Base-by-base conservation (phyloP, 92 coral and sea anemone genomes). In the Siderastrea radians region DNA sequence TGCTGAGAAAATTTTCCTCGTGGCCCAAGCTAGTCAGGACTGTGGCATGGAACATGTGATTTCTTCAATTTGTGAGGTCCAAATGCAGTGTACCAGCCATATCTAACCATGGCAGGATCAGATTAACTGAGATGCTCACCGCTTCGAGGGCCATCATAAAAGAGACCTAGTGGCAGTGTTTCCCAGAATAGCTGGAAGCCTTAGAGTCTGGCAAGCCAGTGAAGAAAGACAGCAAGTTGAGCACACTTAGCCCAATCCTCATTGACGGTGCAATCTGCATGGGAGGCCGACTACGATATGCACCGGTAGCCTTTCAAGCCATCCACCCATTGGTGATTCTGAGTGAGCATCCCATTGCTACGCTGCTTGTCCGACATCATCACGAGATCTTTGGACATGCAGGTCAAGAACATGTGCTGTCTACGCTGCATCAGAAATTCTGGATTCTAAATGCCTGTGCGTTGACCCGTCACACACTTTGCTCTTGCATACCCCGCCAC, bases 11-110 rank as follows among this genome's bases (percentile, higher is more conserved):
- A 38, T 83, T 77, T 15, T 89, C 92, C 9, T 82, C 88, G 6
- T 75, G 92, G 92, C 83, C 88, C 44, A 60, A 38, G 58, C 83
- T 89, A 7, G 76, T 74, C 74, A 45, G 84, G 49, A 78, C 26
- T 51, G 79, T 89, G 63, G 49, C 92, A 50, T 89, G 88, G 92
- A 68, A 83, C 74, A 45, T 74, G 74, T 88, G 88, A 19, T 89
- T 89, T 46, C 68, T 89, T 26, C 38, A 26, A 26, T 26, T 26
- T 26, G 49, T 74, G 8, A 11, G n/a, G 49, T 74, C 78, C 60
- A 78, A 78, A 26, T 51, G 72, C 83, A 78, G 45, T 62, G 48
- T 66, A 44, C 83, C 69, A 13, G 16, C 54, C 15, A 62, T 44
- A 45, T 26, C 72, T 7, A 57, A 38, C 72, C 83, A 1, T 12